A percentile compares a stretch with the other conserved stretches of the same genome.
Evolutionary conservation across 2,797 vertebrate genomes (phyloP).

Genomic region (Knipowitschia caucasica): DNA sequence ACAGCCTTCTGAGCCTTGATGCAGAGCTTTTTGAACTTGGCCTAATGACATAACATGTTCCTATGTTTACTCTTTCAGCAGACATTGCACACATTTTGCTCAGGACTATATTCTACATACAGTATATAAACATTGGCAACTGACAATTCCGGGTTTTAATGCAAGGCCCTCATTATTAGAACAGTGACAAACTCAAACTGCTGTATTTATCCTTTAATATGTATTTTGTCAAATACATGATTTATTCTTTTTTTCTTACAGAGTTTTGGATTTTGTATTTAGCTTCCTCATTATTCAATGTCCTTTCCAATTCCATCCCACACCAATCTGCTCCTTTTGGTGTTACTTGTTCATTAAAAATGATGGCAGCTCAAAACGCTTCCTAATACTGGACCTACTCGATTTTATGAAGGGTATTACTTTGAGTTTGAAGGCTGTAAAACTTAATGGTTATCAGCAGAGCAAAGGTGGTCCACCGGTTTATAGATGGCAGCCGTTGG

Average conservation of each 20-base stretch:
- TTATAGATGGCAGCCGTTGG: constrained; percentile 6
- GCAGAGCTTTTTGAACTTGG: too few species aligned
- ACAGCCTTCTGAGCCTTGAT: too few species aligned
- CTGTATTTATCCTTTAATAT: not conserved
- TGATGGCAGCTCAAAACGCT: constrained; percentile 2
- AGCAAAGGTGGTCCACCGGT: constrained; percentile 7
- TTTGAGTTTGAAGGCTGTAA: constrained; percentile 18
- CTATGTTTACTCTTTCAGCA: too few species aligned
- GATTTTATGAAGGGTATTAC: constrained; percentile 13
- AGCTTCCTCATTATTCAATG: not conserved
- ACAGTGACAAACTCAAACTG: not conserved
- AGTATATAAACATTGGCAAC: constrained; percentile 2
- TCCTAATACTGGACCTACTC: constrained; percentile 5
- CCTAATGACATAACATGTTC: too few species aligned
- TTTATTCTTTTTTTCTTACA: too few species aligned
- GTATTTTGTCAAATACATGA: not conserved
- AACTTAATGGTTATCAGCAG: constrained; percentile 13
- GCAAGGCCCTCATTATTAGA: not conserved
- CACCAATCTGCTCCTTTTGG: constrained; percentile 6
- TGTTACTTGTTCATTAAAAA: constrained; percentile 17
- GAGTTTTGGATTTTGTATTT: not conserved
- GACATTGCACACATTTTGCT: too few species aligned
- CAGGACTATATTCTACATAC: too few species aligned
- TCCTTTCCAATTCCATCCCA: constrained; percentile 6
- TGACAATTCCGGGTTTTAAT: not conserved